A percentile compares a stretch with the other conserved stretches of the same genome.
Conservation (phyloP, 2,888 invertebrate species). For the Oxyteleia sp. region DNA sequence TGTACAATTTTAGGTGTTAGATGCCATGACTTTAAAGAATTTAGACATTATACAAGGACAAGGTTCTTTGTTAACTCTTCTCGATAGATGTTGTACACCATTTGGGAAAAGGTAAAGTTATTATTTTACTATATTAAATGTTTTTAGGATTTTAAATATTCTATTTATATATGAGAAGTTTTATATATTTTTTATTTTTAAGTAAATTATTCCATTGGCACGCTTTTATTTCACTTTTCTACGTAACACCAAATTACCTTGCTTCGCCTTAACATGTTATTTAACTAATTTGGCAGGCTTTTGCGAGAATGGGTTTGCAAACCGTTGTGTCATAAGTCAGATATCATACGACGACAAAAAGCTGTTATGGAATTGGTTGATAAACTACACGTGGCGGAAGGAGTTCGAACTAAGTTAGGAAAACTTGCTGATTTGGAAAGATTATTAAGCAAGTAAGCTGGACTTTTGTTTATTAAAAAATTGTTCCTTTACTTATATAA, state of each 20-base stretch:
- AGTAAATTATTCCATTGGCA: too few relatives aligned
- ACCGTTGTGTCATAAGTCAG: conserved; percentile 93
- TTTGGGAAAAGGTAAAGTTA: conserved; percentile 94
- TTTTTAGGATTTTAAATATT: too few relatives aligned
- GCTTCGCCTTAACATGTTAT: too few relatives aligned
- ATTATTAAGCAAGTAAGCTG: conserved; percentile 94
- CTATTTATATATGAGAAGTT: too few relatives aligned
- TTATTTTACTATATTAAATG: too few relatives aligned
- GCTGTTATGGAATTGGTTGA: conserved; percentile 93
- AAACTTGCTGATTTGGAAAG: conserved; percentile 97
- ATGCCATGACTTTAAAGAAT: conserved; percentile 96
- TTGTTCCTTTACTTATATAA: too few relatives aligned
- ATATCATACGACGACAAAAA: conserved; percentile 93
- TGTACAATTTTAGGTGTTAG: conserved; percentile 91
- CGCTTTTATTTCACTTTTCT: too few relatives aligned
- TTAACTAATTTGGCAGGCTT: too few relatives aligned
- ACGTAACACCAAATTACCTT: too few relatives aligned
- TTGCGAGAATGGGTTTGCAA: conserved; percentile 97
- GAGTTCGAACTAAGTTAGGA: conserved; percentile 90
- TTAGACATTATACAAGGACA: conserved; percentile 93
- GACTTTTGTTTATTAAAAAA: conserved; percentile 2
- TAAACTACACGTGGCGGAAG: conserved; percentile 90
- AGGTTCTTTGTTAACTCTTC: conserved; percentile 93
- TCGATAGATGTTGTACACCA: conserved; percentile 96
- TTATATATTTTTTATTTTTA: too few relatives aligned